These are phyloP conservation scores for Samia ricini DNA, from an alignment of 1,140 invertebrate genomes.

Conservation along the genomic window DNA sequence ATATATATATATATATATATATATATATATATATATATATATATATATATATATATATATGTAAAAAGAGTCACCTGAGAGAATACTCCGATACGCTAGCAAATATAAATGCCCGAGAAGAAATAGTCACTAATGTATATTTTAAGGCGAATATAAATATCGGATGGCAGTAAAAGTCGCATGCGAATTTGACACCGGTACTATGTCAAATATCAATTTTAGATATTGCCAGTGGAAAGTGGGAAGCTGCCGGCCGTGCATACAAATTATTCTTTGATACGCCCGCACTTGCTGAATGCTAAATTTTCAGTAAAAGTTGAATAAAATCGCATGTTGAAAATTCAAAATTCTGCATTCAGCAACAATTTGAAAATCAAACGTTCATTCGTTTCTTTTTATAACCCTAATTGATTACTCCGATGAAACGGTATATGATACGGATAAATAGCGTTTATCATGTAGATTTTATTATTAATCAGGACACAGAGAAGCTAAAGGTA, in stretches of 20 bases:
- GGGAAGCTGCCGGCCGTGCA: background rate
- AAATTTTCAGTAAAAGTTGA: background rate
- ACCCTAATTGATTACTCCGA: background rate
- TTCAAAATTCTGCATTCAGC: slow-evolving; percentile 18
- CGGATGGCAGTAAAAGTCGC: slow-evolving; percentile 41
- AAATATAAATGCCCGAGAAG: slow-evolving; percentile 8
- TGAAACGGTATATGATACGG: background rate
- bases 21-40: no score
- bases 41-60: background rate
- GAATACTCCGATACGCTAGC: slow-evolving; percentile 8
- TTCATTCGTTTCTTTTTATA: background rate
- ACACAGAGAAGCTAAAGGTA: no score
- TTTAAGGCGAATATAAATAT: slow-evolving; percentile 25
- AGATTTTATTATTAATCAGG: background rate
- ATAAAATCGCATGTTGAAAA: slow-evolving; percentile 1
- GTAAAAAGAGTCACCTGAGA: background rate
- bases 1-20: no score
- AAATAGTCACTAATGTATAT: slow-evolving; percentile 29
- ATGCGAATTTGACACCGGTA: slow-evolving; percentile 21
- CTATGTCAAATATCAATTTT: slow-evolving; percentile 50
- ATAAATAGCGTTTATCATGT: no score
- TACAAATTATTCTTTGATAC: background rate
- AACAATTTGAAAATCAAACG: background rate
- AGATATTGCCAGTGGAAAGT: slow-evolving; percentile 36
- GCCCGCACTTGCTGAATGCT: background rate